phyloP scores from a whole-genome alignment of 2,797 vertebrate species.

The Enteromius radiatus region DNA sequence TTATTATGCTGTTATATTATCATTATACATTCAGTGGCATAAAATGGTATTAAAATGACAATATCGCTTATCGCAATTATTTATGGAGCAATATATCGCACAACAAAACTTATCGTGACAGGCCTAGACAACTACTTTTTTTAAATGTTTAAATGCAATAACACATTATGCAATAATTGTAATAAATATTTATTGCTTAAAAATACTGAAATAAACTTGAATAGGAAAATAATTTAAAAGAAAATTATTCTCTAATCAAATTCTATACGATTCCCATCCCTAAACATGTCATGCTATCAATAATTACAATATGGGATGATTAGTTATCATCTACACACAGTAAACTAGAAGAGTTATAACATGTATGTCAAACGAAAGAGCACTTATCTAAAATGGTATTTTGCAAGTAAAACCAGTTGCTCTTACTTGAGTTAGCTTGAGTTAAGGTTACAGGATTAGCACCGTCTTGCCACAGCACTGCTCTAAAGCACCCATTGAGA shows the following conservation, averaged over 20 bases:
- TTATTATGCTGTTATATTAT: too few species aligned
- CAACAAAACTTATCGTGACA: too few species aligned
- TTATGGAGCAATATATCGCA: too few species aligned
- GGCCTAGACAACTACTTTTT: neutral
- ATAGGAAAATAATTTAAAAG: neutral
- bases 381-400: constrained; percentile 2
- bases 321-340: constrained; percentile 28
- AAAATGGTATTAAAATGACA: too few species aligned
- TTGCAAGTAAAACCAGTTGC: constrained; percentile 20
- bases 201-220: too few species aligned
- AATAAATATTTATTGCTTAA: neutral
- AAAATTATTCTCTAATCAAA: too few species aligned
- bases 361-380: constrained; percentile 23
- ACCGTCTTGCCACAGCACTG: constrained; percentile 35
- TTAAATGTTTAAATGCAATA: neutral
- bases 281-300: constrained; percentile 23
- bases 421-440: constrained; percentile 28
- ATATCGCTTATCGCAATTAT: too few species aligned
- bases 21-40: too few species aligned
- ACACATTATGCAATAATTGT: neutral
- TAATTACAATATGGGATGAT: neutral
- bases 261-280: constrained; percentile 33
- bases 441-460: constrained; percentile 50
- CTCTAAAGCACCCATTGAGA: constrained; percentile 45
- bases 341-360: constrained; percentile 3